Conservation (phyloP, 2,888 invertebrate species). For the Pammene fasciana region DNA sequence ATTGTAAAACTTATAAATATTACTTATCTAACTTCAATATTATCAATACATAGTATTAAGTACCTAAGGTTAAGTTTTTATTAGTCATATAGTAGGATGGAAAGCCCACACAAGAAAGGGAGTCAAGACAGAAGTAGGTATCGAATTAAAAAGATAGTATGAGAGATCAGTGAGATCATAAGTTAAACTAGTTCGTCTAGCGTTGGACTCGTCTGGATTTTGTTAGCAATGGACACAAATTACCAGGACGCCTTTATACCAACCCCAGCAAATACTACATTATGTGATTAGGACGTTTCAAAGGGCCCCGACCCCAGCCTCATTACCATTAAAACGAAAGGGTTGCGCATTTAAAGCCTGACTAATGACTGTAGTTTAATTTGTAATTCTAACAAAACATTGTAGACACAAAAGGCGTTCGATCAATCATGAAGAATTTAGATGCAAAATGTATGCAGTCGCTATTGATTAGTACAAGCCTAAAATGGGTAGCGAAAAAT, state of each 20-base stretch:
- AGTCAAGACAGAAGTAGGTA: too few relatives aligned
- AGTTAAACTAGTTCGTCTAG: neutral
- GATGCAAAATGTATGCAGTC: constrained; percentile 18
- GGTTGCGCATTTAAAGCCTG: constrained; percentile 55
- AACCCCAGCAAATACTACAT: constrained; percentile 65
- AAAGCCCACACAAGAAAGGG: too few relatives aligned
- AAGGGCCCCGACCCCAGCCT: constrained; percentile 59
- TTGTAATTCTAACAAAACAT: constrained; percentile 44
- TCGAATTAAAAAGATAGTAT: neutral
- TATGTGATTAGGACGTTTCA: constrained; percentile 68
- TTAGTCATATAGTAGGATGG: too few relatives aligned
- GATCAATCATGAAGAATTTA: constrained; percentile 21
- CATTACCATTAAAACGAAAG: constrained; percentile 45
- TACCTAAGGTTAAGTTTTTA: too few relatives aligned
- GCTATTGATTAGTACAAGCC: constrained; percentile 16
- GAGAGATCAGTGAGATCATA: neutral
- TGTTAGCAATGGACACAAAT: neutral
- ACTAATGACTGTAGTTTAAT: constrained; percentile 51
- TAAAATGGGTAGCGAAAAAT: constrained; percentile 8
- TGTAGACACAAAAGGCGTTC: constrained; percentile 10
- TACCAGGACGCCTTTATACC: constrained; percentile 52
- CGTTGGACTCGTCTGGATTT: too few relatives aligned
- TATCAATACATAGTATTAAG: too few relatives aligned
- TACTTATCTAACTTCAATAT: too few relatives aligned
- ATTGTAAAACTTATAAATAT: too few relatives aligned